Percentiles rank a stretch among this genome's conserved stretches.
phyloP scores from a whole-genome alignment of 2,113 vertebrate species.

The Tachysurus vachellii region DNA sequence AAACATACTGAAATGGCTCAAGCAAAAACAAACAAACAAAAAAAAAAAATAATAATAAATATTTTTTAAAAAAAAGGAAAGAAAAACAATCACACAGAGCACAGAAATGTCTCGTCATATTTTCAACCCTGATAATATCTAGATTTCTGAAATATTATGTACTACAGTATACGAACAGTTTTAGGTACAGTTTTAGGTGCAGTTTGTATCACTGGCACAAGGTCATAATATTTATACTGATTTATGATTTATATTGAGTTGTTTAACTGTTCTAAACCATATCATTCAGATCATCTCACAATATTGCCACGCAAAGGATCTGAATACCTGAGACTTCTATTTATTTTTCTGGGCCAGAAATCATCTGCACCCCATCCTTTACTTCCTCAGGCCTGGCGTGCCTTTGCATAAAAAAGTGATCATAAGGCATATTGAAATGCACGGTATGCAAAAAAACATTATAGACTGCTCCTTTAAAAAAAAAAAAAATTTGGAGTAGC shows the following conservation, averaged over 20 bases:
- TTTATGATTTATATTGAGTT: no score
- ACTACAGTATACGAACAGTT: not conserved
- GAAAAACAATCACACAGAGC: no score
- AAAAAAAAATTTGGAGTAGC: not conserved
- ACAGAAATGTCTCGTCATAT: no score
- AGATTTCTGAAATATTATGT: not conserved
- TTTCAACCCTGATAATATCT: not conserved
- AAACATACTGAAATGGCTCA: no score
- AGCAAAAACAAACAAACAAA: no score
- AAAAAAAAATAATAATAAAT: no score
- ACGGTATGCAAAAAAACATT: not conserved
- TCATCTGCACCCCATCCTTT: not conserved
- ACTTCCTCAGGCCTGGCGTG: no score
- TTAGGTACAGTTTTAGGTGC: not conserved
- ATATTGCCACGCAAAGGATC: not conserved
- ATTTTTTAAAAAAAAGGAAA: no score
- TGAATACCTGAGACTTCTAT: not conserved
- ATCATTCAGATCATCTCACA: not conserved
- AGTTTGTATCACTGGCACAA: no score
- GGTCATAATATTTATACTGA: not conserved
- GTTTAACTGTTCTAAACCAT: not conserved
- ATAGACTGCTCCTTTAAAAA: conserved; percentile 9
- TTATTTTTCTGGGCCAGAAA: not conserved
- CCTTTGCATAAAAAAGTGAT: not conserved
- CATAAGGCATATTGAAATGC: not conserved